Evolutionary conservation across 2,113 vertebrate genomes (phyloP).

Genomic region (Odontesthes bonariensis): DNA sequence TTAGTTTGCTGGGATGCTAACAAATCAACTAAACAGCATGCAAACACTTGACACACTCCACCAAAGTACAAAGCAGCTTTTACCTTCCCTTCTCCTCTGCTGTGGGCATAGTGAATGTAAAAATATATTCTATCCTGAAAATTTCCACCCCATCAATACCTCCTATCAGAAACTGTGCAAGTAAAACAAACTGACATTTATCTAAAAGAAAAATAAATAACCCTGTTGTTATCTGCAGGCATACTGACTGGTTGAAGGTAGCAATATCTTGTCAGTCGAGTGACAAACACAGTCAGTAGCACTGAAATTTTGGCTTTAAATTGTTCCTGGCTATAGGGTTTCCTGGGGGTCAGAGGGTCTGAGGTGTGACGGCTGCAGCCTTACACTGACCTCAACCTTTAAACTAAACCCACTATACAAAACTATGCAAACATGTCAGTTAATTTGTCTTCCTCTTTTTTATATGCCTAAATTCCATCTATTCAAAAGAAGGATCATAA

Average conservation of each 20-base stretch:
- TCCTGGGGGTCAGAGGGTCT: constrained; percentile 62
- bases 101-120: constrained; percentile 44
- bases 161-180: constrained; percentile 33
- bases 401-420: constrained; percentile 70
- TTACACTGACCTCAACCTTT: constrained; percentile 61
- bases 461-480: background rate
- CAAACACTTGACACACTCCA: constrained; percentile 62
- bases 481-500: background rate
- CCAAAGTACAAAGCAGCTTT: constrained; percentile 53
- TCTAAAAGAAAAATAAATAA: background rate
- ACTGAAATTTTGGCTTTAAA: constrained; percentile 60
- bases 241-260: constrained; percentile 1
- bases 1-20: constrained; percentile 59
- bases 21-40: constrained; percentile 74
- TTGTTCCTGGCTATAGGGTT: constrained; percentile 67
- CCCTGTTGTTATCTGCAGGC: constrained; percentile 28
- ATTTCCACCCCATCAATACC: constrained; percentile 16
- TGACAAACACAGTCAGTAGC: constrained; percentile 56
- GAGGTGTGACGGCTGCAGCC: constrained; percentile 60
- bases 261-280: constrained; percentile 34
- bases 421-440: constrained; percentile 73
- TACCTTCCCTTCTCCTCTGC: constrained; percentile 20
- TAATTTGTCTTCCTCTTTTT: constrained; percentile 54
- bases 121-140: constrained; percentile 41
- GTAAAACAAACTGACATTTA: background rate